Evolutionary conservation across 2,888 invertebrate genomes (phyloP).

Genomic region (Hemistola chrysoprasaria): DNA sequence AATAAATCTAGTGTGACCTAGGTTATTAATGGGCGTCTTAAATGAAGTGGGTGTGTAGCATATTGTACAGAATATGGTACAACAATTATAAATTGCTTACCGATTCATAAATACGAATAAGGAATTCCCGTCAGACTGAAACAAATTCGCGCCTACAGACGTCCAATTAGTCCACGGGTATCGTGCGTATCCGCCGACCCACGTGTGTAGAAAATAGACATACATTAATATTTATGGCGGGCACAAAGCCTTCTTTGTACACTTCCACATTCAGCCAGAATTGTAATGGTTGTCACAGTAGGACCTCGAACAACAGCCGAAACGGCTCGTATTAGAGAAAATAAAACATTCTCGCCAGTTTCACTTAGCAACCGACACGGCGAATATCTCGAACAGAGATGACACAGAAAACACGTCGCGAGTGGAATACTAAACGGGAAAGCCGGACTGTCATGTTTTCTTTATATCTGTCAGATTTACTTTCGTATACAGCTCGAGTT

Average conservation of each 20-base stretch:
- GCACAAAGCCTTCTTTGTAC: constrained; percentile 75
- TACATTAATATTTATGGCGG: constrained; percentile 78
- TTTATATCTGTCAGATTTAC: constrained; percentile 41
- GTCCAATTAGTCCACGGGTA: constrained; percentile 71
- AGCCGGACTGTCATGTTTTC: constrained; percentile 33
- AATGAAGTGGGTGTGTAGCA: constrained; percentile 26
- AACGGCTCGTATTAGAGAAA: constrained; percentile 71
- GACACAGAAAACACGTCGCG: constrained; percentile 61
- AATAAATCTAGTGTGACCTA: constrained; percentile 28
- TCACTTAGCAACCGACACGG: constrained; percentile 72
- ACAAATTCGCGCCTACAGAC: constrained; percentile 71
- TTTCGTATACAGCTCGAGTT: constrained; percentile 36
- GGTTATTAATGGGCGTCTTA: constrained; percentile 24
- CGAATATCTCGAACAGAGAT: constrained; percentile 60
- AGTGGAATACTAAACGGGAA: constrained; percentile 53
- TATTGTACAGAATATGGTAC: constrained; percentile 27
- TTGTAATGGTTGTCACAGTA: constrained; percentile 79
- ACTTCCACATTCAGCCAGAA: constrained; percentile 76
- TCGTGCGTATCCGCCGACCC: constrained; percentile 76
- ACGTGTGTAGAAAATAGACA: constrained; percentile 75
- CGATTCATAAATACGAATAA: constrained; percentile 41
- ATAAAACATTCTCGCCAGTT: constrained; percentile 72
- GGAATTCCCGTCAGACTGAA: constrained; percentile 56
- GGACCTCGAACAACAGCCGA: constrained; percentile 75
- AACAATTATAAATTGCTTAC: constrained; percentile 39